Base-by-base conservation (phyloP, 2,888 invertebrate genomes). In the Gasteruption jaculator region DNA sequence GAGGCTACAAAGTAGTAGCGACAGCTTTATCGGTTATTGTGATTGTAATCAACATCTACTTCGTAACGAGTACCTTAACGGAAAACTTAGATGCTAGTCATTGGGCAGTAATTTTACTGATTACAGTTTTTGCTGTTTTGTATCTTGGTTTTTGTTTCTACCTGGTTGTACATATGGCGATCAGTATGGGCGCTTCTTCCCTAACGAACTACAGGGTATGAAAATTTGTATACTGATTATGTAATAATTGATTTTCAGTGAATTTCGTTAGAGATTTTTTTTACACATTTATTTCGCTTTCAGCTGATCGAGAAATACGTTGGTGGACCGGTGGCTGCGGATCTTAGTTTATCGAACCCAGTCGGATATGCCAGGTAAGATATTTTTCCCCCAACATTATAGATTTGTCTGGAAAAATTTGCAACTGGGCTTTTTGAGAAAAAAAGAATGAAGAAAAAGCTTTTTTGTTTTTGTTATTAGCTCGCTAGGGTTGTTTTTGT, bases 1-100 rank as follows among this genome's bases (percentile, higher is more conserved):
- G 87, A 49, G 71, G 74, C 18, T 86, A 83, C 68, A 85, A 83
- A 73, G 70, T 83, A 15, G 72, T 85, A 20, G 77, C 88, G 0
- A 78, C 83, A 15, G 38, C 79, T 3, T 70, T 91, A 20, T 83
- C 86, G 8, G 60, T 82, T 5, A 63, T 83, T 26, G 86, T 91
- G 4, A 86, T 91, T 57, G 73, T 69, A 4, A 89, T 91, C 55
- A 91, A 91, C 68, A 75, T 88, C 46, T 89, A 80, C 65, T 88
- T 90, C 66, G 86, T 90, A 8, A 71, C 79, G 12, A 75, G 76
- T 38, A 81, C 79, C 49, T 77, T 85, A 1, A 63, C 74, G 16
- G 60, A 71, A 5, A 59, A 69, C 5, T 56, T 75, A 11, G 52
- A 69, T 22, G 74, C 71, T 63, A 33, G 43, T 27, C 56, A 74